These are phyloP conservation scores for Potamilus streckersoni DNA, from an alignment of 1,140 invertebrate genomes.

Conservation along the genomic window DNA sequence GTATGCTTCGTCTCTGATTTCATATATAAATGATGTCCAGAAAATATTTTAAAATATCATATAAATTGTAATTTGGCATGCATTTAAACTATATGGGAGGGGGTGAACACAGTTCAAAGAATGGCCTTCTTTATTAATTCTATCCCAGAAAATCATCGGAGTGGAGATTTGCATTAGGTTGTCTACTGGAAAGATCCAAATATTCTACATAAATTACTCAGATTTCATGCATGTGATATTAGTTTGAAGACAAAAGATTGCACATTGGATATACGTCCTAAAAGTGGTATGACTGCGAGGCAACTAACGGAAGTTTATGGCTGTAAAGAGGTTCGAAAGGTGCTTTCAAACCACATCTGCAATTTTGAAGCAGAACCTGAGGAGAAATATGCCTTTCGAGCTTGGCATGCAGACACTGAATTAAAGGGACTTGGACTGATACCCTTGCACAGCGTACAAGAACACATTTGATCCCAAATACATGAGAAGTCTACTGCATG, in stretches of 20 bases:
- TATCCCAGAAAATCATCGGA: conserved; percentile 17
- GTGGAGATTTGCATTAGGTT: conserved; percentile 21
- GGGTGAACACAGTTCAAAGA: no score
- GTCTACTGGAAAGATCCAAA: conserved; percentile 21
- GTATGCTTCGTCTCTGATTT: no score
- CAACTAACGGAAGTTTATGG: conserved; percentile 10
- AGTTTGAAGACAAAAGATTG: conserved; percentile 16
- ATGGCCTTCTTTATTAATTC: conserved; percentile 5
- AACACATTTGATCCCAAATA: conserved; percentile 12
- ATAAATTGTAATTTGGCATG: no score
- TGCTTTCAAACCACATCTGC: conserved; percentile 8
- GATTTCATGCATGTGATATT: conserved; percentile 12
- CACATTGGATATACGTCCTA: conserved; percentile 9
- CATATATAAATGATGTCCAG: no score
- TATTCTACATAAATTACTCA: conserved; percentile 14
- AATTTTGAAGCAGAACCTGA: conserved; percentile 2
- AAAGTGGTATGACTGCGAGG: conserved; percentile 7
- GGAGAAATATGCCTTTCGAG: conserved; percentile 2
- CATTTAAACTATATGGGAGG: no score
- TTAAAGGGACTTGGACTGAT: conserved; percentile 5
- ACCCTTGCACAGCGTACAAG: conserved; percentile 7
- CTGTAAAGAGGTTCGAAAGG: conserved; percentile 1
- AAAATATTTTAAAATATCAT: no score
- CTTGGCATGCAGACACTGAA: neutral
- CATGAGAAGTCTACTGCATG: conserved; percentile 1